These are phyloP conservation scores for Helogale parvula DNA, from an alignment of 2,113 vertebrate genomes.

Conservation along the genomic window DNA sequence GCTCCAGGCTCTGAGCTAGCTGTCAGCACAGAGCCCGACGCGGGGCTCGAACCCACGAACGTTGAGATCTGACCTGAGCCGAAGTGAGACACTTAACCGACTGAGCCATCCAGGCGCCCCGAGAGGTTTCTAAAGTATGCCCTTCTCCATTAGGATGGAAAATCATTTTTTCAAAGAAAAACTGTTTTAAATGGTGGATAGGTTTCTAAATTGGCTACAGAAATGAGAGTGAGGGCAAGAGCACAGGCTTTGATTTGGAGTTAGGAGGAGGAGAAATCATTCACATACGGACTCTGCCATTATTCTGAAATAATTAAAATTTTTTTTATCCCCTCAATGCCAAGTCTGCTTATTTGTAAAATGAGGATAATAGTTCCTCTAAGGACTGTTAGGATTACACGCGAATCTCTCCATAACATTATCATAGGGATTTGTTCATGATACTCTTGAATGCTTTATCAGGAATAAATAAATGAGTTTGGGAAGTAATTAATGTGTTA, in stretches of 20 bases:
- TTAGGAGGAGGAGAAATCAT: background rate
- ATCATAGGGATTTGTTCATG: background rate
- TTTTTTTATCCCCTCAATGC: background rate
- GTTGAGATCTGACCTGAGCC: too few relatives aligned
- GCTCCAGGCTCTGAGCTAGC: too few relatives aligned
- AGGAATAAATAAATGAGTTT: background rate
- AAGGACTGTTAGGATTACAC: background rate
- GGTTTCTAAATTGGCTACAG: background rate
- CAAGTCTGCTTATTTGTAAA: background rate
- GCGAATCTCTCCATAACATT: background rate
- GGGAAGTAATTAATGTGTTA: slow-evolving; percentile 17
- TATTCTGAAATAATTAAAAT: background rate
- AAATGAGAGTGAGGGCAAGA: background rate
- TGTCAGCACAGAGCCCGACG: too few relatives aligned
- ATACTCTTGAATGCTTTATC: background rate
- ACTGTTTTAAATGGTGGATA: background rate
- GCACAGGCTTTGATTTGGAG: background rate
- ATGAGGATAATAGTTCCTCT: background rate
- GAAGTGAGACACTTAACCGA: too few relatives aligned
- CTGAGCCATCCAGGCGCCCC: too few relatives aligned
- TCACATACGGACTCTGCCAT: background rate
- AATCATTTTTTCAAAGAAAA: background rate
- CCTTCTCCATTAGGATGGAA: background rate
- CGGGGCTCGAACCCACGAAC: too few relatives aligned
- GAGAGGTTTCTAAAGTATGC: background rate